Evolutionary conservation across 2,797 vertebrate species (phyloP).

Genomic region (Amphiprion clarkii): DNA sequence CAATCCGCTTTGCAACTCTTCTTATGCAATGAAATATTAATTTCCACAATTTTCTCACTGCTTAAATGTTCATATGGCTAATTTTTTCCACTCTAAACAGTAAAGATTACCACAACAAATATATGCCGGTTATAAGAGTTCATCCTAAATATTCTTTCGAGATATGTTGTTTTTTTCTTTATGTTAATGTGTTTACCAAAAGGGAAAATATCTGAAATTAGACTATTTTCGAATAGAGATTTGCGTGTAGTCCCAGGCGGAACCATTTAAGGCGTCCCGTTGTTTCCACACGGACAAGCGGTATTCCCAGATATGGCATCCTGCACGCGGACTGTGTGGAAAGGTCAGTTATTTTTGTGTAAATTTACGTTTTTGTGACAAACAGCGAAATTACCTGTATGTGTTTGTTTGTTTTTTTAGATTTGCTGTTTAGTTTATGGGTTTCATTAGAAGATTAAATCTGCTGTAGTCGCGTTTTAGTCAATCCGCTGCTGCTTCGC

Average conservation of each 20-base stretch:
- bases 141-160: rapidly evolving
- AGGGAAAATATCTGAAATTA: rapidly evolving
- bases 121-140: background rate
- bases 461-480: background rate
- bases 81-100: background rate
- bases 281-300: slow-evolving; percentile 64
- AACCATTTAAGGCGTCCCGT: background rate
- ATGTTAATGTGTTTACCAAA: rapidly evolving
- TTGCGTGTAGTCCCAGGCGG: slow-evolving; percentile 10
- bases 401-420: rapidly evolving
- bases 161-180: rapidly evolving
- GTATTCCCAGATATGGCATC: slow-evolving; percentile 76
- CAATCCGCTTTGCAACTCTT: background rate
- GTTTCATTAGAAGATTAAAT: background rate
- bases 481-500: background rate
- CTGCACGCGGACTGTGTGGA: slow-evolving; percentile 65
- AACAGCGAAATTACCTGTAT: rapidly evolving
- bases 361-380: background rate
- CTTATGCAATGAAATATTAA: background rate
- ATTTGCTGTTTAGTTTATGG: rapidly evolving
- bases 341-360: slow-evolving; percentile 78
- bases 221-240: rapidly evolving
- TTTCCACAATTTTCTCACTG: background rate
- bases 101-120: rapidly evolving
- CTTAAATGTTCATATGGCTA: background rate